Evolutionary conservation across 2,888 invertebrate species (phyloP), one percentile per base, ranked within the genome.

Genomic region (Stenichneumon culpator): DNA sequence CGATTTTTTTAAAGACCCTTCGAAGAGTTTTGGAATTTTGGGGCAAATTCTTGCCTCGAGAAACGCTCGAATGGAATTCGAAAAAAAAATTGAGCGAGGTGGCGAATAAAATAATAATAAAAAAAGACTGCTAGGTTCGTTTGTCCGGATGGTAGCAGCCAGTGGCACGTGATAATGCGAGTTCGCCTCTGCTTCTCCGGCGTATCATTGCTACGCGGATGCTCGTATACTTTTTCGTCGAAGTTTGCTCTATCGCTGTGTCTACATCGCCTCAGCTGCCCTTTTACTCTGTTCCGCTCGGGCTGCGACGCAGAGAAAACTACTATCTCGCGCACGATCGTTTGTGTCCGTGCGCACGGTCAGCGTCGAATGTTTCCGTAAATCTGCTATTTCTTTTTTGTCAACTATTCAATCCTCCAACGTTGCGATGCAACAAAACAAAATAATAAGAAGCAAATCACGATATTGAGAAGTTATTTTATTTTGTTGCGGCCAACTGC

Each of bases 201-300:
- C 69, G 54, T 90, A 91, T 90, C 90, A 90, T 87, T 86, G 25
- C 73, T 84, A 79, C 87, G 73, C 90, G 91, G 90, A 91, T 90
- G 90, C 89, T 86, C 87, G 83, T 88, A 86, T 22, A 50, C 65
- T 89, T 90, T 90, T 88, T 84, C 86, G 83, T 69, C 81, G 47
- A 65, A 78, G 39, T 73, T 87, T 5, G 36, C 50, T 44, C 5
- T 63, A 6, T 28, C 36, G 19, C 68, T 50, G 19, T n/a, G 50
- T 9, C 11, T 25, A 22, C 16, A 25, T 36, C 57, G 50, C 19
- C 19, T 50, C 63, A 9, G 63, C 16, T 28, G 63, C 63, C 32
- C 63, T 63, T 63, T 16, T 32, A 28, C 63, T n/a, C 32, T n/a
- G 32, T 19, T 7, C 44, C 44, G 44, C 16, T 47, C 44, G 44